Conservation (phyloP, 1,140 invertebrate species). For the Drosophila leontia region DNA sequence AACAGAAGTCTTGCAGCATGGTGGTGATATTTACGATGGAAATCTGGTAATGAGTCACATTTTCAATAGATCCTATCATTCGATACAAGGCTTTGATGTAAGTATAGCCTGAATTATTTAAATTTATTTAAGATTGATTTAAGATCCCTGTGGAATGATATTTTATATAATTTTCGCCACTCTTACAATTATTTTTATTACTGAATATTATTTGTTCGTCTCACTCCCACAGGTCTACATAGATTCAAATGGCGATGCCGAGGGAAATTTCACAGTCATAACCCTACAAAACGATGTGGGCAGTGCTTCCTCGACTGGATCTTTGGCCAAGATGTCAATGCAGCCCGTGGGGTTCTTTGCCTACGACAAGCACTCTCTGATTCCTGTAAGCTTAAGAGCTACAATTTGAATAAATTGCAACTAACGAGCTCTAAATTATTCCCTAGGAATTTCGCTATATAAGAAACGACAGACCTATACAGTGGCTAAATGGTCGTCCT, state of each 20-base stretch:
- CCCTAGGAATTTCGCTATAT: constrained; percentile 88
- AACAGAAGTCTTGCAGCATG: constrained; percentile 88
- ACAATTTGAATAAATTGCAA: not conserved
- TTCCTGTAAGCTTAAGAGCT: constrained; percentile 60
- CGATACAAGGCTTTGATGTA: constrained; percentile 91
- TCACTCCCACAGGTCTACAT: constrained; percentile 89
- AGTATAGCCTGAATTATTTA: constrained; percentile 67
- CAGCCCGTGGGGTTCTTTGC: constrained; percentile 91
- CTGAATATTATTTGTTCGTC: not conserved
- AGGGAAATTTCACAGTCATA: constrained; percentile 95
- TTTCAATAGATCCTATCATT: constrained; percentile 90
- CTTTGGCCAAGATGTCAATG: constrained; percentile 86
- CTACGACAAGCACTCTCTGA: constrained; percentile 86
- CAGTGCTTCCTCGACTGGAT: constrained; percentile 26
- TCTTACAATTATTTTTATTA: too few relatives aligned
- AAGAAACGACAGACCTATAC: constrained; percentile 87
- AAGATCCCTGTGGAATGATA: not conserved
- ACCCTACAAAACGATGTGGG: constrained; percentile 87
- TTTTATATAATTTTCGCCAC: too few relatives aligned
- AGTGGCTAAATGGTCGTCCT: constrained; percentile 90
- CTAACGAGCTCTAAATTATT: too few relatives aligned
- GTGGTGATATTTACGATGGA: constrained; percentile 90
- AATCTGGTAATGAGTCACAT: constrained; percentile 89
- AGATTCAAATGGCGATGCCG: constrained; percentile 94
- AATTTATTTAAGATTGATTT: not conserved